These are phyloP conservation scores for Anastatus disparis DNA, from an alignment of 1,140 invertebrate species.

Conservation along the genomic window DNA sequence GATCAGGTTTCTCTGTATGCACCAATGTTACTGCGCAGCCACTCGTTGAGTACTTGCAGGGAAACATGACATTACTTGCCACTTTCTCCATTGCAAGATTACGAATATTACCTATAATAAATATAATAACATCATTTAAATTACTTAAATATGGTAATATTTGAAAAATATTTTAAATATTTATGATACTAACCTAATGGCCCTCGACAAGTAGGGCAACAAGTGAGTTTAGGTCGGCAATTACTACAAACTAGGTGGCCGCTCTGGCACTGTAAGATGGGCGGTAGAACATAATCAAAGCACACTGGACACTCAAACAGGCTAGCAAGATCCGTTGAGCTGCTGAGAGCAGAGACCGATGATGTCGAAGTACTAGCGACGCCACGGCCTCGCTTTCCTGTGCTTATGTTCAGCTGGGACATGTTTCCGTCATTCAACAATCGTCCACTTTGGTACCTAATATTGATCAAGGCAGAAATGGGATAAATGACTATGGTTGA, in stretches of 20 bases:
- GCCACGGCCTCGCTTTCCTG: constrained; percentile 62
- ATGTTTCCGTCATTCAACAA: constrained; percentile 48
- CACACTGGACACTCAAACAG: constrained; percentile 99
- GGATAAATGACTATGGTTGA: background rate
- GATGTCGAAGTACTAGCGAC: constrained; percentile 62
- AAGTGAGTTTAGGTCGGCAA: constrained; percentile 95
- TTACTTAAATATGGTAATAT: background rate
- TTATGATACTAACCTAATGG: constrained; percentile 74
- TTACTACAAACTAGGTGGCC: constrained; percentile 92
- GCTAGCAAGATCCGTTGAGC: constrained; percentile 88
- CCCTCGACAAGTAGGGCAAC: constrained; percentile 97
- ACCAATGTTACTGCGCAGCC: constrained; percentile 93
- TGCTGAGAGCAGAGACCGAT: constrained; percentile 61
- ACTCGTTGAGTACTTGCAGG: constrained; percentile 97
- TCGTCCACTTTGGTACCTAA: constrained; percentile 8
- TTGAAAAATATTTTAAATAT: background rate
- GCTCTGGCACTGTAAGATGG: constrained; percentile 90
- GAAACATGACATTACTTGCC: constrained; percentile 97
- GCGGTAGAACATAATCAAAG: constrained; percentile 99
- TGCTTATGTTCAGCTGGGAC: constrained; percentile 63
- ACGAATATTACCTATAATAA: constrained; percentile 86
- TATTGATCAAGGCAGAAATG: background rate
- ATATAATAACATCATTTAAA: background rate
- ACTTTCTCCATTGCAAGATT: constrained; percentile 99
- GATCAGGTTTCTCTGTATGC: constrained; percentile 96